Conservation (phyloP, 1,140 invertebrate species). For the Drosophila sulfurigaster region DNA sequence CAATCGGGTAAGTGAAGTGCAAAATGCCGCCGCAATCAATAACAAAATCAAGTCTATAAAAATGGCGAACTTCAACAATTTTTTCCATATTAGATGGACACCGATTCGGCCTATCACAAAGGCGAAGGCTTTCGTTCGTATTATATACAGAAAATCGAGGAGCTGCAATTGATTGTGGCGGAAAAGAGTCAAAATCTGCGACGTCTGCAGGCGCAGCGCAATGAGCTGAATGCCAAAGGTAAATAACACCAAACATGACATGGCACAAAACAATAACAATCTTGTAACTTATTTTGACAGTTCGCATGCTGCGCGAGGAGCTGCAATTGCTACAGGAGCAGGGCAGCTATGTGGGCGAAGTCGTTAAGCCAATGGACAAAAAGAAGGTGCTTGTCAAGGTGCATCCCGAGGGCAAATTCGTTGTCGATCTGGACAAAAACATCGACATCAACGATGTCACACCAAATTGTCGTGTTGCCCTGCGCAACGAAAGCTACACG, state of each 20-base stretch:
- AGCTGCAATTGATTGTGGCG: slow-evolving; percentile 96
- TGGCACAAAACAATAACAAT: background rate
- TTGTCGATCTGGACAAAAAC: slow-evolving; percentile 99
- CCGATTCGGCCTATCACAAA: slow-evolving; percentile 88
- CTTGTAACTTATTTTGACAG: slow-evolving; percentile 85
- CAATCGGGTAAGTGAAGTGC: slow-evolving; percentile 63
- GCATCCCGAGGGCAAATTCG: slow-evolving; percentile 99
- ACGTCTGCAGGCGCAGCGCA: slow-evolving; percentile 98
- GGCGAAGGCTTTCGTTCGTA: slow-evolving; percentile 97
- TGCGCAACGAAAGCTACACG: slow-evolving; percentile 99
- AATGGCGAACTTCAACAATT: background rate
- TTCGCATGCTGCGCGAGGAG: slow-evolving; percentile 98
- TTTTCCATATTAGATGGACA: slow-evolving; percentile 90
- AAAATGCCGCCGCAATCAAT: too few relatives aligned
- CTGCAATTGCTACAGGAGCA: slow-evolving; percentile 99
- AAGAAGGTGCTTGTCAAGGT: slow-evolving; percentile 99
- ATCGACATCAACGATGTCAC: slow-evolving; percentile 99
- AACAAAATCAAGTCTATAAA: background rate
- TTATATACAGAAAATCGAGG: slow-evolving; percentile 98
- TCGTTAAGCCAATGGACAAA: slow-evolving; percentile 99
- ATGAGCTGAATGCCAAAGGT: slow-evolving; percentile 99
- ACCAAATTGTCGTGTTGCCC: slow-evolving; percentile 98
- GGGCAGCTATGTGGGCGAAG: slow-evolving; percentile 99
- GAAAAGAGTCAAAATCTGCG: slow-evolving; percentile 99
- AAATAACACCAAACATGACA: slow-evolving; percentile 36